phyloP scores from a whole-genome alignment of 1,140 invertebrate species.

The Zeugodacus cucurbitae region DNA sequence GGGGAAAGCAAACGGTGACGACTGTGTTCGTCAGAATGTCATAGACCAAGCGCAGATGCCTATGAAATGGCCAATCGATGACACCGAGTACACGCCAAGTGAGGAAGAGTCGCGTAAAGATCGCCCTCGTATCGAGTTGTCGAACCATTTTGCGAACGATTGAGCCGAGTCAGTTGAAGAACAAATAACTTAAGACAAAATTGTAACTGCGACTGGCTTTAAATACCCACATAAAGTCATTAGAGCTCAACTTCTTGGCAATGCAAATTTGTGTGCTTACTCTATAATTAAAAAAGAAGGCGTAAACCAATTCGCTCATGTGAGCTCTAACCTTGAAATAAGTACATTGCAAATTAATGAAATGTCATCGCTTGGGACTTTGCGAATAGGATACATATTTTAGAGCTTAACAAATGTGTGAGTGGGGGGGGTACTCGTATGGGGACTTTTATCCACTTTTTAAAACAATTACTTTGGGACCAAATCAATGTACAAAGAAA shows the following conservation, averaged over 20 bases:
- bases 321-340: too few species aligned
- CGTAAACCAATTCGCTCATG: background rate
- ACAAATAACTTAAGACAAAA: background rate
- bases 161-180: background rate
- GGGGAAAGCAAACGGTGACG: conserved; percentile 47
- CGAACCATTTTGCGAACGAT: background rate
- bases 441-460: too few species aligned
- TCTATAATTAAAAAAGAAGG: background rate
- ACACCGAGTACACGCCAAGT: conserved; percentile 6
- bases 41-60: conserved; percentile 5
- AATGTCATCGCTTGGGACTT: too few species aligned
- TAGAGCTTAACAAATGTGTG: too few species aligned
- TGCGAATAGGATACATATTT: too few species aligned
- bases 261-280: background rate
- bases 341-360: too few species aligned
- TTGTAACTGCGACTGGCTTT: background rate
- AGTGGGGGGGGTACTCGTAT: too few species aligned
- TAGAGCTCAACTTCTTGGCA: background rate
- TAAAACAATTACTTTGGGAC: too few species aligned
- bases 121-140: background rate
- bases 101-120: background rate
- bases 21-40: conserved; percentile 42
- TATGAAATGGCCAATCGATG: conserved; percentile 9
- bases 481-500: too few species aligned
- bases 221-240: background rate